Percentiles rank a stretch among this genome's conserved stretches.
These are phyloP conservation scores for Limnodromus scolopaceus DNA, from an alignment of 2,797 vertebrate genomes.

Conservation along the genomic window DNA sequence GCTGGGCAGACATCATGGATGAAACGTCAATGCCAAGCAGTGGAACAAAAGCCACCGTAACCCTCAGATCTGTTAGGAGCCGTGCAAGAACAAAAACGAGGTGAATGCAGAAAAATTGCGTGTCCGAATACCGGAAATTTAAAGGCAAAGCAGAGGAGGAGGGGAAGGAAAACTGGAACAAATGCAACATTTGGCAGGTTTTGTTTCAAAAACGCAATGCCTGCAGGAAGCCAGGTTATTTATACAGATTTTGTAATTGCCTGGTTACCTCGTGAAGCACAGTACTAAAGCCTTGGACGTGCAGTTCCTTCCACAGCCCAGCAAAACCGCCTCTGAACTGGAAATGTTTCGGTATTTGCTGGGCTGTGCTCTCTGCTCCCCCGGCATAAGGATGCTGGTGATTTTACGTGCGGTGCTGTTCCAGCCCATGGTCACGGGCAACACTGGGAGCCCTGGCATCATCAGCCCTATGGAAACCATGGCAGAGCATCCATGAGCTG, in stretches of 20 bases:
- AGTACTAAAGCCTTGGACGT: constrained; percentile 27
- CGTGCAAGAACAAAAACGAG: background rate
- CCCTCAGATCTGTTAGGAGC: background rate
- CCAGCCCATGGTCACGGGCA: background rate
- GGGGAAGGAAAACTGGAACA: constrained; percentile 2
- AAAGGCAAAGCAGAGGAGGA: background rate
- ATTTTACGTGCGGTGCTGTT: background rate
- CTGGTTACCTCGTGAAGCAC: constrained; percentile 43
- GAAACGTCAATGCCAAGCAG: background rate
- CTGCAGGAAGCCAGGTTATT: constrained; percentile 42
- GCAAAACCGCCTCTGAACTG: background rate
- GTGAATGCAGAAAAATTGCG: background rate
- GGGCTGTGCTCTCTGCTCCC: background rate
- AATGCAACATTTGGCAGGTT: constrained; percentile 26
- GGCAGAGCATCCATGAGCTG: background rate
- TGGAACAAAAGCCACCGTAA: background rate
- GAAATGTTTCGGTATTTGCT: background rate
- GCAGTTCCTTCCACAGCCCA: background rate
- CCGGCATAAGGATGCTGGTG: background rate
- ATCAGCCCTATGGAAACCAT: rapidly evolving
- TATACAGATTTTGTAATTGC: constrained; percentile 44
- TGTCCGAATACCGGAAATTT: background rate
- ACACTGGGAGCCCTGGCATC: background rate
- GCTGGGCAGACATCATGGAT: background rate
- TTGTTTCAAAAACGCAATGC: constrained; percentile 30